Conservation (phyloP, 2,888 invertebrate species). For the Pandemis cinnamomeana region DNA sequence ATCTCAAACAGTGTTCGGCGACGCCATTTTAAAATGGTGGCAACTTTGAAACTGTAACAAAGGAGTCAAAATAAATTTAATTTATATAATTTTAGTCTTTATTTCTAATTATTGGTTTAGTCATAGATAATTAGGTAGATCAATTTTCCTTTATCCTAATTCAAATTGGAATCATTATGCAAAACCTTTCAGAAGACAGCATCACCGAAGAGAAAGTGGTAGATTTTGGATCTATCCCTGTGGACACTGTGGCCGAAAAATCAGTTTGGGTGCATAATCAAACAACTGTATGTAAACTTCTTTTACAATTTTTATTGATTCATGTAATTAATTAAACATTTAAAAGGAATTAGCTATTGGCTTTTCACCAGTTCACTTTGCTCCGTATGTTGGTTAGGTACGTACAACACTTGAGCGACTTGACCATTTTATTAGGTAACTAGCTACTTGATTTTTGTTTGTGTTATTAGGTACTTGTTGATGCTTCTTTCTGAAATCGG, state of each 20-base stretch:
- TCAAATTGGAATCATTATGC: constrained; percentile 44
- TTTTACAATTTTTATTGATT: neutral
- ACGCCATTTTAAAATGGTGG: constrained; percentile 24
- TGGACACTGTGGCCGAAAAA: constrained; percentile 66
- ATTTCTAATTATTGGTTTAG: neutral
- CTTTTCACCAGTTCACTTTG: too few species aligned
- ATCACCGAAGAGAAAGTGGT: constrained; percentile 59
- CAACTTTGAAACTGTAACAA: constrained; percentile 11
- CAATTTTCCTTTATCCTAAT: neutral
- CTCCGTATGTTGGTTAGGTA: too few species aligned
- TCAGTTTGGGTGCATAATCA: constrained; percentile 61
- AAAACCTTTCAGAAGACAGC: constrained; percentile 58
- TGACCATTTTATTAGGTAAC: too few species aligned
- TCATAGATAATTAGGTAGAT: neutral
- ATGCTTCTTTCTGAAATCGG: too few species aligned
- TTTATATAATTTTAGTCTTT: neutral
- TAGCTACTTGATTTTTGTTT: too few species aligned
- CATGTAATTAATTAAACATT: too few species aligned
- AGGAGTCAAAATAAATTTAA: neutral
- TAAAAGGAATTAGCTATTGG: too few species aligned
- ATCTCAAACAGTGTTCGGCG: constrained; percentile 1
- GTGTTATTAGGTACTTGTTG: too few species aligned
- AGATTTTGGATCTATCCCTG: constrained; percentile 70
- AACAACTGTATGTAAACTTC: constrained; percentile 54
- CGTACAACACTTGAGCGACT: too few species aligned